These are phyloP conservation scores for Ctenosaura bakeri DNA, from an alignment of 2,797 vertebrate species.

Conservation along the genomic window DNA sequence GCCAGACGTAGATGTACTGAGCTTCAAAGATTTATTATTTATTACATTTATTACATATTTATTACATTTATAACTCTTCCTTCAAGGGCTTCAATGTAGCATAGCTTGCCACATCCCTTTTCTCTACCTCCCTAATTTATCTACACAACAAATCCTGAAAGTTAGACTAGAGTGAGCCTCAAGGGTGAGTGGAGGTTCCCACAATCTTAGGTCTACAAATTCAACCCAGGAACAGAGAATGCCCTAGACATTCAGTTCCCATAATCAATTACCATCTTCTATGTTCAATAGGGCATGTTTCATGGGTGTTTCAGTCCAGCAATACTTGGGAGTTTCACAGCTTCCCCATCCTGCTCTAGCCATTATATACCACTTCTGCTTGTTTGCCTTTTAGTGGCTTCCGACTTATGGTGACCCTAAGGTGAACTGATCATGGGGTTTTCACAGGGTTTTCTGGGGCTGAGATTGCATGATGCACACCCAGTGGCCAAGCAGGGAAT, in stretches of 20 bases:
- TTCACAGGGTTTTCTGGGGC: too few relatives aligned
- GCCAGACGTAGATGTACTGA: background rate
- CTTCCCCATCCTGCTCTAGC: background rate
- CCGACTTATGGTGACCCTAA: too few relatives aligned
- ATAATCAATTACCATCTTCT: background rate
- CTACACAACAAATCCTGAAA: background rate
- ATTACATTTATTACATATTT: too few relatives aligned
- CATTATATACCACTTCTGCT: background rate
- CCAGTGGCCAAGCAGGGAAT: too few relatives aligned
- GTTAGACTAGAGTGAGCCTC: background rate
- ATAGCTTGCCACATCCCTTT: background rate
- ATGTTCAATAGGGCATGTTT: background rate
- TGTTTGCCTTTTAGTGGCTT: too few relatives aligned
- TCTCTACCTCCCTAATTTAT: background rate
- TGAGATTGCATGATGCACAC: too few relatives aligned
- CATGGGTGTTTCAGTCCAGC: background rate
- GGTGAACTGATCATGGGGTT: too few relatives aligned
- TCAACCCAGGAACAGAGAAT: background rate
- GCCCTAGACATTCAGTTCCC: background rate
- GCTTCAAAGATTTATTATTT: background rate
- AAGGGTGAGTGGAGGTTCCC: background rate
- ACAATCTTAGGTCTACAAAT: background rate
- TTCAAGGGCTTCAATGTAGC: background rate
- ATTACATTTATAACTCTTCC: background rate
- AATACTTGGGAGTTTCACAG: background rate